Conservation (phyloP, 2,888 invertebrate species). For the Balanococcus diminutus region DNA sequence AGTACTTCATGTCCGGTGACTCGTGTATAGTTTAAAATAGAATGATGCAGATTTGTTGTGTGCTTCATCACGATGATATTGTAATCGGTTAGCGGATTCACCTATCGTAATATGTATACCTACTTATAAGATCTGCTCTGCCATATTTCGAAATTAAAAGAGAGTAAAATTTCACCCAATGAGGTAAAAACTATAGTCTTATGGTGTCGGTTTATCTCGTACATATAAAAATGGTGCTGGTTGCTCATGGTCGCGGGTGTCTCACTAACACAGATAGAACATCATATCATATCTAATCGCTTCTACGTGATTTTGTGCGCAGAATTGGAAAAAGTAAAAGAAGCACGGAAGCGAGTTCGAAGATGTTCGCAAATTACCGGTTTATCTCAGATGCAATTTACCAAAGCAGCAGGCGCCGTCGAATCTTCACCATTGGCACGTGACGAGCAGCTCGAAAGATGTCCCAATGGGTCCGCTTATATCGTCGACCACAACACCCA, state of each 20-base stretch:
- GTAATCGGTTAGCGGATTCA: background rate
- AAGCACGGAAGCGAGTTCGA: slow-evolving; percentile 27
- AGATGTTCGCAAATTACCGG: background rate
- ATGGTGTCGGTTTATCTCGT: background rate
- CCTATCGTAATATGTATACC: background rate
- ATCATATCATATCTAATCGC: background rate
- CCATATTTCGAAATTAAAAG: background rate
- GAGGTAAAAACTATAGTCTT: background rate
- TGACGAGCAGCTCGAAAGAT: background rate
- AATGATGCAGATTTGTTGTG: background rate
- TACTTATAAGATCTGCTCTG: background rate
- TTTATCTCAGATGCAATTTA: background rate
- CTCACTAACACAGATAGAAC: background rate
- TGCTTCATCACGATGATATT: background rate
- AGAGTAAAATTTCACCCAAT: background rate
- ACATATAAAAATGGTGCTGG: background rate
- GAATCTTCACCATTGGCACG: background rate
- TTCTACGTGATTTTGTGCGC: background rate
- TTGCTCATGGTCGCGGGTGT: background rate
- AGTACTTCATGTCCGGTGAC: slow-evolving; percentile 27
- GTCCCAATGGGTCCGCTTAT: background rate
- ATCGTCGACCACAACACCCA: slow-evolving; percentile 48
- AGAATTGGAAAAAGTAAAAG: slow-evolving; percentile 42
- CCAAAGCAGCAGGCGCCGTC: background rate
- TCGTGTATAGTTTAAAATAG: background rate